Base-by-base conservation (phyloP, 2,113 vertebrate genomes). In the Oreocharis arfaki region DNA sequence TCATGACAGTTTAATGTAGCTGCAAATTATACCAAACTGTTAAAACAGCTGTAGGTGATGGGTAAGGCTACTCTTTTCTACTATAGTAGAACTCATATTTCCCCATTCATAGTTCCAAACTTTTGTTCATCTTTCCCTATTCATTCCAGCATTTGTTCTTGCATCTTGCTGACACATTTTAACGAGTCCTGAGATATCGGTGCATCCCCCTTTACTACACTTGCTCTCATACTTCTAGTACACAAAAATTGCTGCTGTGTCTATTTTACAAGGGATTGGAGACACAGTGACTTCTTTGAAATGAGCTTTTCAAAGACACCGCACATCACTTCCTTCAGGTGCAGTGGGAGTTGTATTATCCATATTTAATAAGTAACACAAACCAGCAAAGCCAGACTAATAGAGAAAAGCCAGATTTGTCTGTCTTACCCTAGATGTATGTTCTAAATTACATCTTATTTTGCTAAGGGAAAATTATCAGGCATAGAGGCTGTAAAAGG, bases 131-230 rank as follows among this genome's bases (percentile, higher is more conserved):
- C 17, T 68, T 37, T 37, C 46, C 22, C 20, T 61, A 7, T 26
- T 61, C 10, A 55, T 59, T 57, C 32, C 37, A 90, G 24, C 28
- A 84, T 24, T 37, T 53, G 18, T 12, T 84, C 59, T 27, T 46
- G 6, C 19, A 84, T 32, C 42, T 61, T 56, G 32, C 41, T 26
- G 37, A 60, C 15, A 53, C 16, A 56, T 44, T 85, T 75, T 52
- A 57, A 37, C 2, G 4, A 63, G 24, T 53, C 19, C 53, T 27
- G 20, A 75, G 33, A 67, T 33, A 47, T 0, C 1, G 0, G 19
- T 14, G 8, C 26, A 57, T 9, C 9, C 7, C 21, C 18, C 44
- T 49, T 60, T 50, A 74, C 41, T 27, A 39, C 23, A 47, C 11
- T 57, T 80, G 28, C 49, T 87, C 39, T 64, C 50, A 82, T 24